Percentiles rank a stretch among this genome's conserved stretches.
These are phyloP conservation scores for Cartodere bifasciata DNA, from an alignment of 2,888 invertebrate species.

Conservation along the genomic window DNA sequence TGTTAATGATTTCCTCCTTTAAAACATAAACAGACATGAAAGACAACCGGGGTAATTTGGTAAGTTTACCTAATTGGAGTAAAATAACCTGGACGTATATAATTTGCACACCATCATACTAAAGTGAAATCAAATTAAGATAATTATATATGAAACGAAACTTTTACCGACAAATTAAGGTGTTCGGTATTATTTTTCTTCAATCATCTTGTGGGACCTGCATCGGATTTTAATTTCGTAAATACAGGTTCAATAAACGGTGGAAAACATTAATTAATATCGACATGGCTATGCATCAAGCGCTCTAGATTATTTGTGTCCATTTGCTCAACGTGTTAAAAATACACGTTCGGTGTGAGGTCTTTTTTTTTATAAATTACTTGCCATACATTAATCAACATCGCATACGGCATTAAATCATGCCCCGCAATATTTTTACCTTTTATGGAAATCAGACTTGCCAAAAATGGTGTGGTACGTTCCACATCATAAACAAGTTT, in stretches of 20 bases:
- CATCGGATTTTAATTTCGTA: no score
- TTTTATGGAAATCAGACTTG: slow-evolving; percentile 16
- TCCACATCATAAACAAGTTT: slow-evolving; percentile 15
- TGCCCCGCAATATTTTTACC: slow-evolving; percentile 18
- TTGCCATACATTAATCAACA: slow-evolving; percentile 19
- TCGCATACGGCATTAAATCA: slow-evolving; percentile 18
- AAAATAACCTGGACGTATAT: no score
- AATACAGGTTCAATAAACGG: slow-evolving; percentile 1
- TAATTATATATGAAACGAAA: no score
- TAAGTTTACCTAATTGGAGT: no score
- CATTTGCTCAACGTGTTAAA: slow-evolving; percentile 14
- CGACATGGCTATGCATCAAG: slow-evolving; percentile 6
- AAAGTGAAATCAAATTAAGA: no score
- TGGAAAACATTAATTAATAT: slow-evolving; percentile 11
- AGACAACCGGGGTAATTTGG: no score
- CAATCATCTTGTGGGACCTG: no score
- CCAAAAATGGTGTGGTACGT: slow-evolving; percentile 16
- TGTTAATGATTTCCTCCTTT: no score
- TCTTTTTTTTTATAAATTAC: slow-evolving; percentile 20
- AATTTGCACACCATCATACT: no score
- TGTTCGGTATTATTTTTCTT: no score
- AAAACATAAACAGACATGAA: no score
- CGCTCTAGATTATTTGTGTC: slow-evolving; percentile 11
- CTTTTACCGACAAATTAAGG: no score
- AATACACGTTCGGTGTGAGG: slow-evolving; percentile 20